A percentile compares a stretch with the other conserved stretches of the same genome.
Conservation (phyloP, 2,888 invertebrate species). For the Agriotes lineatus region DNA sequence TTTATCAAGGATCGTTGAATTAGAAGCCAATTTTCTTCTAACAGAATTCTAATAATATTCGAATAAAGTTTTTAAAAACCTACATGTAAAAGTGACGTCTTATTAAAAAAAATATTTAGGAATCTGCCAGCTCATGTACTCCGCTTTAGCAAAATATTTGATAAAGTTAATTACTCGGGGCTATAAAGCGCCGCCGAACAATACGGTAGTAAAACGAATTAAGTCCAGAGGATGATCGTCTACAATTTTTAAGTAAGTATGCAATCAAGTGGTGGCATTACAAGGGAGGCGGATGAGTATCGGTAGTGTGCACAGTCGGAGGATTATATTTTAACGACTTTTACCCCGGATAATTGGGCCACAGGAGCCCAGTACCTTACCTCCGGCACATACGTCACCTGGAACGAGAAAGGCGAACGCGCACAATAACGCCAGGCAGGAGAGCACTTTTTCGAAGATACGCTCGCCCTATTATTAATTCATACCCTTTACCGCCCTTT, state of each 20-base stretch:
- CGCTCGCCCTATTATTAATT: constrained; percentile 26
- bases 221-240: not conserved
- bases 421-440: constrained; percentile 17
- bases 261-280: constrained; percentile 26
- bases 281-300: constrained; percentile 22
- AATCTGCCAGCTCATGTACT: too few species aligned
- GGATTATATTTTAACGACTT: constrained; percentile 51
- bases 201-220: not conserved
- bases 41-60: too few species aligned
- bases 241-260: constrained; percentile 28
- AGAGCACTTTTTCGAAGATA: constrained; percentile 22
- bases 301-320: constrained; percentile 25
- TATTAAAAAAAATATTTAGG: too few species aligned
- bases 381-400: constrained; percentile 48
- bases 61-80: too few species aligned
- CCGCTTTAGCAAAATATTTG: not conserved
- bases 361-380: constrained; percentile 50
- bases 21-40: too few species aligned
- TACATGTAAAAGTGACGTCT: too few species aligned
- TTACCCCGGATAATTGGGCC: constrained; percentile 51
- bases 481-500: constrained; percentile 23
- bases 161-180: not conserved
- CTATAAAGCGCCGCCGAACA: not conserved
- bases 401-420: constrained; percentile 34
- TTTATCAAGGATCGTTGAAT: too few species aligned